A percentile compares a stretch with the other conserved stretches of the same genome.
These are phyloP conservation scores for Macrophya annulata DNA, from an alignment of 2,888 invertebrate species.

Conservation along the genomic window DNA sequence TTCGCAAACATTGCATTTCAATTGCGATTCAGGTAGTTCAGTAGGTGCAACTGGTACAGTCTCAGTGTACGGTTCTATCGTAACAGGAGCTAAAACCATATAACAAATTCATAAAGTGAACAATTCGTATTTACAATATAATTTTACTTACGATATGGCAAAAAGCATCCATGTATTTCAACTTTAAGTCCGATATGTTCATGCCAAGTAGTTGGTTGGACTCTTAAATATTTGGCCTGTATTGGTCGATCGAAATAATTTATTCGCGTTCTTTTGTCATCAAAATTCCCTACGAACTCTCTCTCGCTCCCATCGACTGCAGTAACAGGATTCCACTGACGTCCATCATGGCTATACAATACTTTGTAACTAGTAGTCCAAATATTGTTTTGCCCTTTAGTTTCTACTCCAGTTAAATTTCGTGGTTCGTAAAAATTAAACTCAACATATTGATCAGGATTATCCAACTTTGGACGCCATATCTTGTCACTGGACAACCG, in stretches of 20 bases:
- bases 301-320: conserved; percentile 81
- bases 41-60: neutral
- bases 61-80: neutral
- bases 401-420: conserved; percentile 89
- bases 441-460: conserved; percentile 78
- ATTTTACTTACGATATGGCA: conserved; percentile 84
- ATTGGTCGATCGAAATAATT: conserved; percentile 89
- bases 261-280: conserved; percentile 82
- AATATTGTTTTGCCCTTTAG: conserved; percentile 86
- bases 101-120: neutral
- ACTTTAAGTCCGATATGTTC: conserved; percentile 87
- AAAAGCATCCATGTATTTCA: conserved; percentile 90
- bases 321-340: conserved; percentile 87
- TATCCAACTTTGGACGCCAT: conserved; percentile 70
- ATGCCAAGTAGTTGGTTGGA: conserved; percentile 89
- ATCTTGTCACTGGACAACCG: conserved; percentile 63
- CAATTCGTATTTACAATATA: neutral
- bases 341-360: conserved; percentile 87
- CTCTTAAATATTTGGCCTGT: conserved; percentile 86
- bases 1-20: conserved; percentile 82
- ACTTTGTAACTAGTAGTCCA: conserved; percentile 90
- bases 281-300: conserved; percentile 88
- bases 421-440: conserved; percentile 90
- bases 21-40: neutral
- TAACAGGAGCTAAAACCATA: conserved; percentile 5